These are phyloP conservation scores for Antheraea mylitta DNA, from an alignment of 1,140 invertebrate species.

Conservation along the genomic window DNA sequence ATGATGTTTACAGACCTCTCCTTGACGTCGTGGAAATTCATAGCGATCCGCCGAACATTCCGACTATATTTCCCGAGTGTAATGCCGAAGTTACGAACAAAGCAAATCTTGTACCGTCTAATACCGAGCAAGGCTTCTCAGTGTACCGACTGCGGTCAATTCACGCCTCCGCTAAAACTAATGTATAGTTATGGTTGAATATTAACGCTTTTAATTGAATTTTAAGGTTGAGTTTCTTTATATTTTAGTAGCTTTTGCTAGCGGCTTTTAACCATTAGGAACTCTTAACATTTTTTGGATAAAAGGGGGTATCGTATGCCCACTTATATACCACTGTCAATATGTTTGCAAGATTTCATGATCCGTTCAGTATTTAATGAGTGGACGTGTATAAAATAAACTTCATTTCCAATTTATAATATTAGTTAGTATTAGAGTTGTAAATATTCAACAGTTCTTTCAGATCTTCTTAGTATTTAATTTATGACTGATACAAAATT, in stretches of 20 bases:
- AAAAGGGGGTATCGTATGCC: too few relatives aligned
- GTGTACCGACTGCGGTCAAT: slow-evolving; percentile 29
- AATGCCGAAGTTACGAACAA: slow-evolving; percentile 41
- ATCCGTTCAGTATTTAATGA: too few relatives aligned
- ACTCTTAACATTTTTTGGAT: too few relatives aligned
- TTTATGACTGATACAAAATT: too few relatives aligned
- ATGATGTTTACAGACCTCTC: slow-evolving; percentile 19
- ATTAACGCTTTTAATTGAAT: not conserved
- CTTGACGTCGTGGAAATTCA: slow-evolving; percentile 24
- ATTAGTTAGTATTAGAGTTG: too few relatives aligned
- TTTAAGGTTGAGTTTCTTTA: not conserved
- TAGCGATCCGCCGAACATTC: slow-evolving; percentile 35
- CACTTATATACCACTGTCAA: too few relatives aligned
- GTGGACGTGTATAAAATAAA: too few relatives aligned
- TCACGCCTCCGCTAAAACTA: slow-evolving; percentile 19
- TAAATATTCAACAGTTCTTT: too few relatives aligned
- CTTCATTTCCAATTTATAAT: too few relatives aligned
- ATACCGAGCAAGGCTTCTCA: slow-evolving; percentile 32
- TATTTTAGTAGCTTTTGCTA: not conserved
- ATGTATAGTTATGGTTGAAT: not conserved
- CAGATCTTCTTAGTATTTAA: too few relatives aligned
- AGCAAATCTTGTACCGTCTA: slow-evolving; percentile 37
- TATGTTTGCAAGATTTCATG: too few relatives aligned
- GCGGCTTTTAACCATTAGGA: too few relatives aligned
- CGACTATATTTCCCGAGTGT: slow-evolving; percentile 29